phyloP scores from a whole-genome alignment of 2,797 vertebrate species.

The Enteromius fasciolatus region DNA sequence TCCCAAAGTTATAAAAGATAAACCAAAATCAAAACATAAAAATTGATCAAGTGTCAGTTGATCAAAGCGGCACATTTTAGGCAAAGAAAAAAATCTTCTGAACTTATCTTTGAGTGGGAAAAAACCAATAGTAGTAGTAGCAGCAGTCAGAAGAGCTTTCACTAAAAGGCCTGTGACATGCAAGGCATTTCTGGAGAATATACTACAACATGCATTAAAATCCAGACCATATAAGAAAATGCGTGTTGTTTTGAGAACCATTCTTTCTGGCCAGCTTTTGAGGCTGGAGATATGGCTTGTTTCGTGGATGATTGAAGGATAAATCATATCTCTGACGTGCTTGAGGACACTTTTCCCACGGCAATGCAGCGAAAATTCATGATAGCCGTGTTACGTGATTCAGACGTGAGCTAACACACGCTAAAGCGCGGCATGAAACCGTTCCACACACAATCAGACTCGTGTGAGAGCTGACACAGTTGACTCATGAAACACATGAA shows the following conservation, averaged over 20 bases:
- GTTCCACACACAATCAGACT: conserved; percentile 71
- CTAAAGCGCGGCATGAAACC: conserved; percentile 72
- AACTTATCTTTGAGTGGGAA: neutral
- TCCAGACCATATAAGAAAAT: neutral
- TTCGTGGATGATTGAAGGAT: conserved; percentile 67
- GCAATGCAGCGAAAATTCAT: conserved; percentile 74
- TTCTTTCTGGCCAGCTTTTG: conserved; percentile 58
- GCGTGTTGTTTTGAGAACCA: neutral
- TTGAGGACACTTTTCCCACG: conserved; percentile 73
- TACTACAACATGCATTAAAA: neutral
- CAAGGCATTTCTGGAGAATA: neutral
- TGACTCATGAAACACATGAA: neutral
- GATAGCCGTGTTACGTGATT: conserved; percentile 72
- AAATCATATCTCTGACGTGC: conserved; percentile 61
- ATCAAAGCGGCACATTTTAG: neutral
- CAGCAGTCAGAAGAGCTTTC: neutral
- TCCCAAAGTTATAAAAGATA: conserved; percentile 19
- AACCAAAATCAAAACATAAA: conserved; percentile 19
- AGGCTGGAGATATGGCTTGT: conserved; percentile 65
- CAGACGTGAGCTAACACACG: conserved; percentile 76
- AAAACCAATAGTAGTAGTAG: neutral
- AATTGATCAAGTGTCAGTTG: neutral
- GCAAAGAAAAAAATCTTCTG: neutral
- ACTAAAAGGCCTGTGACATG: neutral
- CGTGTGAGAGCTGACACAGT: conserved; percentile 71